Conservation (phyloP, 92 coral and sea anemone species). For the Virgularia gustaviana region DNA sequence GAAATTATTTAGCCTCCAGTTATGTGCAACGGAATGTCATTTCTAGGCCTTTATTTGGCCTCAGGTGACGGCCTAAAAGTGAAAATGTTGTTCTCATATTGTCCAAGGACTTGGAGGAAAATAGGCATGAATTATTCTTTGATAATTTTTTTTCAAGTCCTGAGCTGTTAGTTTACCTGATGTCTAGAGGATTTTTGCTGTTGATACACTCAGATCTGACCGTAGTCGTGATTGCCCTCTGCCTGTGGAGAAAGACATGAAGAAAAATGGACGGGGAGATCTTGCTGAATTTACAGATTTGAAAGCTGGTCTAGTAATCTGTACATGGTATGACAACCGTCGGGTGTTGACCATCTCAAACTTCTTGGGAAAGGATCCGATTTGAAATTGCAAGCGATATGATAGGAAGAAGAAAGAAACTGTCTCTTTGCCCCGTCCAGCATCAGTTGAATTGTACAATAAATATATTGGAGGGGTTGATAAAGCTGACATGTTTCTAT, state of each 20-base stretch:
- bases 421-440: constrained; percentile 4
- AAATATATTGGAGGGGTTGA: constrained; percentile 18
- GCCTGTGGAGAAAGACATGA: background rate
- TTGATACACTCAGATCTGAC: constrained; percentile 5
- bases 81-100: background rate
- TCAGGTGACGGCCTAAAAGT: too few species aligned
- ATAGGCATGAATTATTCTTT: constrained; percentile 22
- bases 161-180: constrained; percentile 13
- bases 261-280: background rate
- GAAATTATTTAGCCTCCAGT: too few species aligned
- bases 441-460: constrained; percentile 9
- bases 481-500: constrained; percentile 17
- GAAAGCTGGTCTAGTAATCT: constrained; percentile 22
- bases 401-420: constrained; percentile 10
- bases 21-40: too few species aligned
- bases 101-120: constrained; percentile 11
- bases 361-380: constrained; percentile 18
- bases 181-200: constrained; percentile 14
- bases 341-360: constrained; percentile 17
- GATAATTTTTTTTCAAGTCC: constrained; percentile 29
- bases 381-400: constrained; percentile 15
- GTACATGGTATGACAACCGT: constrained; percentile 32
- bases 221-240: background rate
- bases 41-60: too few species aligned
- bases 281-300: constrained; percentile 6